Conservation (phyloP, 1,140 invertebrate species). For the Limonius californicus region DNA sequence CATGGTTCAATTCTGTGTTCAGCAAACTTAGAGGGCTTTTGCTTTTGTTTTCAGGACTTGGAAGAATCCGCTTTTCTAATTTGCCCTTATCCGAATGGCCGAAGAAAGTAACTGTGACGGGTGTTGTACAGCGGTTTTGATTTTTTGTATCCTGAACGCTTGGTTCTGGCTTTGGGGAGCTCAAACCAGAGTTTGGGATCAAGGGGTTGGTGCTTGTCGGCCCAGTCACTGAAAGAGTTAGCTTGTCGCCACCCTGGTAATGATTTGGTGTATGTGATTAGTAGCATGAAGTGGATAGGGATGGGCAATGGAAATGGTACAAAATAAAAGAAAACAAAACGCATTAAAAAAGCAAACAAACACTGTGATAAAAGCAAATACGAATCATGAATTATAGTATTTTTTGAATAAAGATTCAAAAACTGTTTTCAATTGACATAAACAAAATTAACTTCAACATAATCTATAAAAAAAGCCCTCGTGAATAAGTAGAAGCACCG, state of each 20-base stretch:
- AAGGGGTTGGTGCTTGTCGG: constrained; percentile 30
- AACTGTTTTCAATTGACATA: too few species aligned
- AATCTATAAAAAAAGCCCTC: too few species aligned
- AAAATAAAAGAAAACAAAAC: background rate
- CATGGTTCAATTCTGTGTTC: constrained; percentile 17
- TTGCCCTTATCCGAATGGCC: constrained; percentile 51
- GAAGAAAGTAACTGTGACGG: constrained; percentile 57
- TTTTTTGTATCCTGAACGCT: constrained; percentile 27
- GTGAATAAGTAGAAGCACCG: background rate
- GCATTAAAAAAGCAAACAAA: constrained; percentile 2
- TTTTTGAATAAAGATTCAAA: too few species aligned
- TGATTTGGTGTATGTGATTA: background rate
- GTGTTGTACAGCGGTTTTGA: constrained; percentile 44
- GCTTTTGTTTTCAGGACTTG: constrained; percentile 32
- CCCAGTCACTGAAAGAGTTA: constrained; percentile 61
- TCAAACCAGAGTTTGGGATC: constrained; percentile 21
- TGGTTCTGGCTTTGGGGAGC: constrained; percentile 18
- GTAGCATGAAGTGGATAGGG: background rate
- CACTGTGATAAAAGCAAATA: background rate
- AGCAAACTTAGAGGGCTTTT: constrained; percentile 35
- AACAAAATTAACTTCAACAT: too few species aligned
- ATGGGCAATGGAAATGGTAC: too few species aligned
- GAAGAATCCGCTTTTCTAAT: constrained; percentile 45
- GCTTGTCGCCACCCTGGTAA: constrained; percentile 68
- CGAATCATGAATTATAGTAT: too few species aligned